phyloP scores from a whole-genome alignment of 2,797 vertebrate species.

The Mycteria americana region DNA sequence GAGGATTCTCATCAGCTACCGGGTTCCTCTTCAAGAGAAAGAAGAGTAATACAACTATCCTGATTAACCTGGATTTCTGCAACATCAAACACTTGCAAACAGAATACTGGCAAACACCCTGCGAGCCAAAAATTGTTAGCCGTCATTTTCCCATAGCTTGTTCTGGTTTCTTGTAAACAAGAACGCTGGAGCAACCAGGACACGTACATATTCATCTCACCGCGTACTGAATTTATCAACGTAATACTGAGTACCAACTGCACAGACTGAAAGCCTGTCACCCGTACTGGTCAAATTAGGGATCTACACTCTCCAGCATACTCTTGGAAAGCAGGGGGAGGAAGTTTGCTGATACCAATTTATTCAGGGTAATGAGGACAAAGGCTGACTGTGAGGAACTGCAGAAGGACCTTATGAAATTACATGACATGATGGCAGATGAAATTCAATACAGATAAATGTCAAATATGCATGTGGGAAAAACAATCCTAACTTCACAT shows the following conservation, averaged over 20 bases:
- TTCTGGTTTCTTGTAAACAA: neutral
- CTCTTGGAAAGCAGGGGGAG: neutral
- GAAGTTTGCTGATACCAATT: neutral
- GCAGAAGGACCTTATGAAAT: constrained; percentile 38
- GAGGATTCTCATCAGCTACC: neutral
- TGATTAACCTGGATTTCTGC: neutral
- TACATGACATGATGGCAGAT: constrained; percentile 7
- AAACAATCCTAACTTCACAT: neutral
- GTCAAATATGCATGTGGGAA: constrained; percentile 29
- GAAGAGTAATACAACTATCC: neutral
- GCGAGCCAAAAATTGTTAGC: neutral
- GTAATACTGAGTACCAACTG: neutral
- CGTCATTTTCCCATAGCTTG: neutral
- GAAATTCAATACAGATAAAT: constrained; percentile 52
- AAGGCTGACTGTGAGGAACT: constrained; percentile 18
- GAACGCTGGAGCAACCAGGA: neutral
- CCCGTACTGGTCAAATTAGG: neutral
- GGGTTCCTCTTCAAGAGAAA: neutral
- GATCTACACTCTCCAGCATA: neutral
- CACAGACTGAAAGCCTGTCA: neutral
- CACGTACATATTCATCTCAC: neutral
- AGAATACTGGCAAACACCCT: neutral
- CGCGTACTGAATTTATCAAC: neutral
- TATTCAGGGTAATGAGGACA: constrained; percentile 35
- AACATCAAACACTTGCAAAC: neutral